Base-by-base conservation (phyloP, 2,797 vertebrate species). In the Micrastur ruficollis region DNA sequence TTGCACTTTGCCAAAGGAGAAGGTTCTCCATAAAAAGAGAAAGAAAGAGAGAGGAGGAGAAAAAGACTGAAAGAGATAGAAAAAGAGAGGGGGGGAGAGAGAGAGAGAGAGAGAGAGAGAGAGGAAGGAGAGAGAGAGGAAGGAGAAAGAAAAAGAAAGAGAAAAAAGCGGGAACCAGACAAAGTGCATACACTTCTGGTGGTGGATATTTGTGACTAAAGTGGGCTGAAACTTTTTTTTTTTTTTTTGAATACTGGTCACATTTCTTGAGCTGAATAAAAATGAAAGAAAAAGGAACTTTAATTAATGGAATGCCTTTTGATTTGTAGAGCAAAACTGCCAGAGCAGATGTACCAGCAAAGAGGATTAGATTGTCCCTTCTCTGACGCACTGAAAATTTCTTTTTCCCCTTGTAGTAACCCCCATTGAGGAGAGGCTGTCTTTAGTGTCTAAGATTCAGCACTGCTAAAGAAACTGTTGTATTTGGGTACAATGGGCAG, bases 301-400 rank as follows among this genome's bases (percentile, higher is more conserved):
- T 98, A 98, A 99, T 99, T 98, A 98, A 98, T 97, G 95, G 96
- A 90, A 96, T 98, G 98, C 97, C 98, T 99, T 99, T 99, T 99
- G 98, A 98, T 98, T 99, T 98, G 97, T 97, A 96, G 98, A 98
- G 98, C 98, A 98, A 99, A 98, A 98, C 91, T 98, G 97, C 98
- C 98, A 97, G 98, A 98, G 98, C 98, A 99, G 98, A 99, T 99
- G 98, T 98, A 98, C 96, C 90, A 98, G 98, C 97, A 98, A 98
- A 98, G 98, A 98, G 98, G 99, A 99, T 99, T 99, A 99, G 98
- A 98, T 98, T 97, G 98, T 98, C 98, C 97, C 98, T 98, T 98
- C 97, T 97, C 98, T 98, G 98, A 98, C 58, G 73, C 98, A 98
- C 98, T 98, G 98, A 98, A 98, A 96, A 98, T 98, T 98, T 95